Evolutionary conservation across 2,113 vertebrate species (phyloP).

Genomic region (pig (Sus scrofa)): T2T-Sscrofa CM000818.6:129768501-129769000

Average conservation of each 20-base stretch:
- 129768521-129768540: background rate
- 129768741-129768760: conserved; percentile 72
- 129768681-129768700: conserved; percentile 63
- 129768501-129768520: background rate
- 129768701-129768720: conserved; percentile 46
- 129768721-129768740: conserved; percentile 52
- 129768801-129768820: conserved; percentile 82
- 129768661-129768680: conserved; percentile 73
- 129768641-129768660: conserved; percentile 84
- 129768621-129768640: conserved; percentile 87
- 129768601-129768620: conserved; percentile 87
- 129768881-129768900: background rate
- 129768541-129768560: conserved; percentile 75
- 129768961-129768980: conserved; percentile 50
- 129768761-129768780: conserved; percentile 71
- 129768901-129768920: conserved; percentile 86
- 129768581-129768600: conserved; percentile 88
- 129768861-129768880: conserved; percentile 86
- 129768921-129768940: conserved; percentile 89
- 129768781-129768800: conserved; percentile 77
- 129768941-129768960: conserved; percentile 83
- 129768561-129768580: conserved; percentile 83
- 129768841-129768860: conserved; percentile 86
- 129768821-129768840: conserved; percentile 84
- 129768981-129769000: conserved; percentile 34